Evolutionary conservation across 2,888 invertebrate species (phyloP).

Genomic region (Melinopterus prodromus): DNA sequence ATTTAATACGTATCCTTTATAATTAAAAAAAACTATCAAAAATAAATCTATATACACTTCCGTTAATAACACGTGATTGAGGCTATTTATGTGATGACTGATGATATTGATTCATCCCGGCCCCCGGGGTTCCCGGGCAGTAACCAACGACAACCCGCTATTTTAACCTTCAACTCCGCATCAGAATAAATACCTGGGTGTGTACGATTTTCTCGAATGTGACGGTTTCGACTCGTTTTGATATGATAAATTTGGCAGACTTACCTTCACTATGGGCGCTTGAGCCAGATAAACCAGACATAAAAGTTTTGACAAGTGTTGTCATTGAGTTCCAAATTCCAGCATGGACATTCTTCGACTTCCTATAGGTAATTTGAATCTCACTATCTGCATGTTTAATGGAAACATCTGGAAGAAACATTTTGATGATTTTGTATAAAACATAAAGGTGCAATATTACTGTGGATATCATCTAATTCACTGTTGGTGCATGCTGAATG

Average conservation of each 20-base stretch:
- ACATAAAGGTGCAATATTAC: neutral
- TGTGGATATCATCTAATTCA: neutral
- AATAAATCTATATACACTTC: no score
- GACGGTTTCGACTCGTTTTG: no score
- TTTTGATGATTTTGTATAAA: neutral
- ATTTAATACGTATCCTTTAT: no score
- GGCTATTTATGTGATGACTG: no score
- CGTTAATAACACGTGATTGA: no score
- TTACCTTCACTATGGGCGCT: neutral
- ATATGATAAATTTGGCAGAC: neutral
- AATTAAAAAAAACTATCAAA: no score
- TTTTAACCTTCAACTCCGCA: neutral
- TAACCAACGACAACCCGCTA: neutral
- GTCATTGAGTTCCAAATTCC: constrained; percentile 50
- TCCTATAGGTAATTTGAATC: neutral
- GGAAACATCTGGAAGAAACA: neutral
- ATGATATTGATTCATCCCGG: no score
- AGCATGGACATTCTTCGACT: neutral
- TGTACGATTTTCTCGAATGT: no score
- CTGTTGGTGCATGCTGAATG: neutral
- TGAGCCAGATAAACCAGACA: constrained; percentile 42
- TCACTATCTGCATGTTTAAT: neutral
- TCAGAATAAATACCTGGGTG: no score
- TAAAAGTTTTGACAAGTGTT: constrained; percentile 46
- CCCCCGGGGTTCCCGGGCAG: no score